Conservation (phyloP, 2,113 vertebrate genomes). For the Halcyon senegalensis region DNA sequence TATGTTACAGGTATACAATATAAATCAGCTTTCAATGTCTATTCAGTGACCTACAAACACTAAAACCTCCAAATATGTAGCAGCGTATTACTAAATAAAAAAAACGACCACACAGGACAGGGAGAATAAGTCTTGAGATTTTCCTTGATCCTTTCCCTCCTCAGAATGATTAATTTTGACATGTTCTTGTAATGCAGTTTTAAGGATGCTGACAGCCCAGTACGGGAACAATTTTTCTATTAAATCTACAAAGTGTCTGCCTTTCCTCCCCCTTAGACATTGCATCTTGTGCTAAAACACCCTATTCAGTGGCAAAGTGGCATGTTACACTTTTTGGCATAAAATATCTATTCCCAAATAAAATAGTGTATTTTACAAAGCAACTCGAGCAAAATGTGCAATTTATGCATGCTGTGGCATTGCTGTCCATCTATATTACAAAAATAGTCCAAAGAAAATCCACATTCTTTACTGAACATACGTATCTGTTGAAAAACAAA, state of each 20-base stretch:
- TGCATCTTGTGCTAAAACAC: conserved; percentile 69
- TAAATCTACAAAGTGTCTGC: neutral
- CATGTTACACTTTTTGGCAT: conserved; percentile 72
- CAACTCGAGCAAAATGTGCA: conserved; percentile 77
- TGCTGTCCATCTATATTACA: conserved; percentile 45
- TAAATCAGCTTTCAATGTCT: conserved; percentile 90
- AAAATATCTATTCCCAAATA: conserved; percentile 65
- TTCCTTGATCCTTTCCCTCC: too few species aligned
- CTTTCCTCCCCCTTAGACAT: neutral
- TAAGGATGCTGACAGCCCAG: conserved; percentile 71
- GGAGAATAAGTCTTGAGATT: too few species aligned
- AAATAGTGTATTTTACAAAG: conserved; percentile 71
- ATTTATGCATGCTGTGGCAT: conserved; percentile 70
- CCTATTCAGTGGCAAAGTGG: conserved; percentile 55
- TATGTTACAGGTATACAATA: conserved; percentile 99
- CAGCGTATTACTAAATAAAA: conserved; percentile 66
- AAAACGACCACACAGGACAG: neutral
- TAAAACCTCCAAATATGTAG: conserved; percentile 83
- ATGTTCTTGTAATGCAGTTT: conserved; percentile 50
- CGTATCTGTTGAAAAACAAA: conserved; percentile 34
- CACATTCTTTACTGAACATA: conserved; percentile 8
- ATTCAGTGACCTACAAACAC: conserved; percentile 89
- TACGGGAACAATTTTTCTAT: conserved; percentile 15
- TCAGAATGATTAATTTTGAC: too few species aligned
- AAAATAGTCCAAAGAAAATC: conserved; percentile 51